Evolutionary conservation across 1,140 invertebrate genomes (phyloP).

Genomic region (Lethrus apterus): DNA sequence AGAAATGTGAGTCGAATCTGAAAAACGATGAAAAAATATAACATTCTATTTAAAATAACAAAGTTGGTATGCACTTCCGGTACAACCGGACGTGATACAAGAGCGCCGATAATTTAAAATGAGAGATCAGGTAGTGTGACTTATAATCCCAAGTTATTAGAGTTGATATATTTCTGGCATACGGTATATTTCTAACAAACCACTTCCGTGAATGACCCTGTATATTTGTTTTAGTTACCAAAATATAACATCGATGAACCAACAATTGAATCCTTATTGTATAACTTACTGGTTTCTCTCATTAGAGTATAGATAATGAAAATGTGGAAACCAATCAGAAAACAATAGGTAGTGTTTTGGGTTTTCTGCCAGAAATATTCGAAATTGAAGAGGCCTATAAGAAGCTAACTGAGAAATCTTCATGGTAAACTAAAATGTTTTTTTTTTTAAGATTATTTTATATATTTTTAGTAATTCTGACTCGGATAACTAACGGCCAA

Average conservation of each 20-base stretch:
- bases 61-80: too few relatives aligned
- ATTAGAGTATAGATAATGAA: slow-evolving; percentile 57
- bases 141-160: too few relatives aligned
- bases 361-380: slow-evolving; percentile 80
- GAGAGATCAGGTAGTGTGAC: too few relatives aligned
- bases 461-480: slow-evolving; percentile 1
- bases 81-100: too few relatives aligned
- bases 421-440: neutral
- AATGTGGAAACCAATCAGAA: slow-evolving; percentile 37
- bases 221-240: slow-evolving; percentile 42
- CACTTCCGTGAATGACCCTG: too few relatives aligned
- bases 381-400: slow-evolving; percentile 67
- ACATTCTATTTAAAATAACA: too few relatives aligned
- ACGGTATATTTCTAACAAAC: too few relatives aligned
- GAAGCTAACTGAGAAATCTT: neutral
- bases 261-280: slow-evolving; percentile 44
- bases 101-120: too few relatives aligned
- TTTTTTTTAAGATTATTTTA: neutral
- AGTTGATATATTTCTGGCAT: too few relatives aligned
- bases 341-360: slow-evolving; percentile 58
- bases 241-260: slow-evolving; percentile 46
- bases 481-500: too few relatives aligned
- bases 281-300: slow-evolving; percentile 55
- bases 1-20: too few relatives aligned
- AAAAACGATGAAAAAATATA: too few relatives aligned